Evolutionary conservation across 1,140 invertebrate genomes (phyloP), one percentile per base, ranked within the genome.

Genomic region (Cataglyphis hispanica): DNA sequence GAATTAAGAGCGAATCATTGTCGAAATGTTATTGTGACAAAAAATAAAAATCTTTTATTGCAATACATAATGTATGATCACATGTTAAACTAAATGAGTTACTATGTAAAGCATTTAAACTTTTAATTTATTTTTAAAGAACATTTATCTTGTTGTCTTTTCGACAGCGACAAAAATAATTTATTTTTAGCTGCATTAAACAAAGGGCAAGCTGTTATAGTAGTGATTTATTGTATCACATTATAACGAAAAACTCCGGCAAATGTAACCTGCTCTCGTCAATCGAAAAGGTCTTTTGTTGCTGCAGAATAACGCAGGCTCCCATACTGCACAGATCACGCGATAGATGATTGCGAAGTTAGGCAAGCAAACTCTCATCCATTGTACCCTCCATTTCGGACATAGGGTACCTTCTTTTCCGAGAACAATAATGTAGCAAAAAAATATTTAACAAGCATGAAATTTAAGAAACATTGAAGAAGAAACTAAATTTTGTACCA

Each of bases 311-410:
- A 75, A 75, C 74, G 10, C 8, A 64, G 8, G 27, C 56, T 46
- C n/a, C 56, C 16, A 50, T 43, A 76, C 34, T 27, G 27, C 34
- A 61, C 56, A 76, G 16, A 43, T 76, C 53, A 40, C 56, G 56
- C 74, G 56, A 76, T 37, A 61, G 34, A 76, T 76, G 37, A 76
- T 61, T 76, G 56, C 74, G 19, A 76, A 76, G 74, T 76, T 76
- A 40, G 56, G 22, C 37, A 40, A 16, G 34, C 19, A 40, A 22
- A 16, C 27, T 25, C 6, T 40, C 56, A 76, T 76, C 56, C 56
- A 76, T 76, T 56, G 61, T 61, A 61, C 37, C 22, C 37, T 76
- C 1, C 37, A 76, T 61, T 61, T 76, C 56, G 13, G n/a, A 22
- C 25, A 43, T 16, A n/a, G 56, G 40, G 7, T 34, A 10, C 22